These are phyloP conservation scores for Lasiurus cinereus DNA, from an alignment of 2,113 vertebrate species.

Conservation along the genomic window DNA sequence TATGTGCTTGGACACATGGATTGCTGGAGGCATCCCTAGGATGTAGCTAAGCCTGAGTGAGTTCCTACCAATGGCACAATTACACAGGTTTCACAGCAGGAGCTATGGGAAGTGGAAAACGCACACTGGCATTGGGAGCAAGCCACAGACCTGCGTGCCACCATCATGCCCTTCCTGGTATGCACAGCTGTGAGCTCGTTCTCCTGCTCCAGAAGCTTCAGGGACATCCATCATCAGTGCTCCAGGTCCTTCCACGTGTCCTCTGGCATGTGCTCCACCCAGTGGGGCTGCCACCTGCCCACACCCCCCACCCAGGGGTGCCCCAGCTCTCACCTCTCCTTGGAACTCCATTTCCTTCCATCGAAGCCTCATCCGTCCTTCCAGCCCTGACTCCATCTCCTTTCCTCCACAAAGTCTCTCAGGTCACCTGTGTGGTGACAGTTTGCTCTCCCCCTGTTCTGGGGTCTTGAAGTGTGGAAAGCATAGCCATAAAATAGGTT, in stretches of 20 bases:
- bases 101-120: background rate
- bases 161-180: background rate
- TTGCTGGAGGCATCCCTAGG: background rate
- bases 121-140: background rate
- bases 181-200: background rate
- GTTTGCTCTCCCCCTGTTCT: background rate
- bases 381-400: background rate
- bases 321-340: background rate
- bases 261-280: fast-evolving
- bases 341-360: background rate
- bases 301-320: fast-evolving
- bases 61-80: background rate
- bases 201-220: background rate
- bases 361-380: background rate
- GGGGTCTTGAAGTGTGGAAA: background rate
- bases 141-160: background rate
- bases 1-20: background rate
- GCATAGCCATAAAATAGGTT: slow-evolving; percentile 60
- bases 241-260: background rate
- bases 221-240: fast-evolving
- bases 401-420: slow-evolving; percentile 33
- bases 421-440: background rate
- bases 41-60: background rate
- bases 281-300: fast-evolving
- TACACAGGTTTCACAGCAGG: background rate